phyloP scores from a whole-genome alignment of 1,140 invertebrate species.

The Philotrypesis tridentata region DNA sequence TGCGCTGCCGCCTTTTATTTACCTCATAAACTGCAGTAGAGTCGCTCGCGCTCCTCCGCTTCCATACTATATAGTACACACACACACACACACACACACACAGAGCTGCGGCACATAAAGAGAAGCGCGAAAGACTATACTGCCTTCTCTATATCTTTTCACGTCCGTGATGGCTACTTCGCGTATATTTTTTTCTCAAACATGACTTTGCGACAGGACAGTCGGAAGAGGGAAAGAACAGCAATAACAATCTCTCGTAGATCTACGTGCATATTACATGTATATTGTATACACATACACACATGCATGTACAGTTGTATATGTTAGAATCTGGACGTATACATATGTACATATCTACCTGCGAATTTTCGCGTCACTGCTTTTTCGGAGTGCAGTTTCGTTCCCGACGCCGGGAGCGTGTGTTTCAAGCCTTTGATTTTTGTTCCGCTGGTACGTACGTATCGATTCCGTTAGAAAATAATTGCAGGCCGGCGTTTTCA shows the following conservation, averaged over 20 bases:
- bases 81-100: too few species aligned
- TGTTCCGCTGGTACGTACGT: background rate
- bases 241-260: background rate
- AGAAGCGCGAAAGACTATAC: background rate
- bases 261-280: background rate
- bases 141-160: background rate
- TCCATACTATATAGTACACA: background rate
- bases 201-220: background rate
- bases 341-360: too few species aligned
- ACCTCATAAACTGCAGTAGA: slow-evolving; percentile 37
- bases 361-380: background rate
- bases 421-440: background rate
- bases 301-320: too few species aligned
- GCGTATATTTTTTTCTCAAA: slow-evolving; percentile 21
- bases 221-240: background rate
- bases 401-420: too few species aligned
- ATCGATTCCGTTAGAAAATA: background rate
- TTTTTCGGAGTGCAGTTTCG: too few species aligned
- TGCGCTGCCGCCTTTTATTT: slow-evolving; percentile 16
- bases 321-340: too few species aligned
- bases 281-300: too few species aligned
- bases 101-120: background rate
- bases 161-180: background rate
- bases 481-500: background rate
- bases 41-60: background rate